Percentiles rank a stretch among this genome's conserved stretches.
Conservation (phyloP, 2,113 vertebrate species). For the Pelecanus crispus region DNA sequence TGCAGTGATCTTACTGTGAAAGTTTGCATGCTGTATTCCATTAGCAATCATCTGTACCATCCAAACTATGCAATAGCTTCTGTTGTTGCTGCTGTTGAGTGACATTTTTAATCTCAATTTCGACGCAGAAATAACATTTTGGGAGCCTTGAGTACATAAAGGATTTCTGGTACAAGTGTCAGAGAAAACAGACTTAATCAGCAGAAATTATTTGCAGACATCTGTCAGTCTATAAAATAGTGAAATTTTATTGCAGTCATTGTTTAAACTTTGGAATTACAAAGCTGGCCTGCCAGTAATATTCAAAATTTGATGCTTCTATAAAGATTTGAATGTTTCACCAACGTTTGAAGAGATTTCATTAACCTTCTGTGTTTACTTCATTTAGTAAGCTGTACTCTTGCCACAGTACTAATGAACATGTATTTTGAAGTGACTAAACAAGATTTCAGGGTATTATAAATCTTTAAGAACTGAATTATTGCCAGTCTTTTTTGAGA, state of each 20-base stretch:
- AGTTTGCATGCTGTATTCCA: background rate
- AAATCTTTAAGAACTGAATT: background rate
- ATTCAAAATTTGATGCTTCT: background rate
- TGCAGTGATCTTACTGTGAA: background rate
- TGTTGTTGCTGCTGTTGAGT: slow-evolving; percentile 9
- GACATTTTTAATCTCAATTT: slow-evolving; percentile 48
- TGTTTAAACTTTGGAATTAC: background rate
- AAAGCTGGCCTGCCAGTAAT: background rate
- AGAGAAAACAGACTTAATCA: slow-evolving; percentile 6
- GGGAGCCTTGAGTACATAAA: background rate
- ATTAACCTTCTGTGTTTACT: background rate
- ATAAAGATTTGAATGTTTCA: background rate
- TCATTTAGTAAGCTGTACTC: background rate
- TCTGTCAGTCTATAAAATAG: background rate
- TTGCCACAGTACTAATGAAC: background rate
- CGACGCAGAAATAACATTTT: slow-evolving; percentile 1
- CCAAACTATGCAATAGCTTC: background rate
- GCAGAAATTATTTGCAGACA: slow-evolving; percentile 13
- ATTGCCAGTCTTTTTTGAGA: background rate
- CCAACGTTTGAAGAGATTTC: background rate
- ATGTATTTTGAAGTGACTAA: background rate
- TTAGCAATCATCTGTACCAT: background rate
- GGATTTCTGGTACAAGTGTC: background rate
- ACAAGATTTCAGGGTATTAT: background rate
- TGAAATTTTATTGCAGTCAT: background rate